Evolutionary conservation across 2,888 invertebrate species (phyloP).

Genomic region (Phortica okadai): DNA sequence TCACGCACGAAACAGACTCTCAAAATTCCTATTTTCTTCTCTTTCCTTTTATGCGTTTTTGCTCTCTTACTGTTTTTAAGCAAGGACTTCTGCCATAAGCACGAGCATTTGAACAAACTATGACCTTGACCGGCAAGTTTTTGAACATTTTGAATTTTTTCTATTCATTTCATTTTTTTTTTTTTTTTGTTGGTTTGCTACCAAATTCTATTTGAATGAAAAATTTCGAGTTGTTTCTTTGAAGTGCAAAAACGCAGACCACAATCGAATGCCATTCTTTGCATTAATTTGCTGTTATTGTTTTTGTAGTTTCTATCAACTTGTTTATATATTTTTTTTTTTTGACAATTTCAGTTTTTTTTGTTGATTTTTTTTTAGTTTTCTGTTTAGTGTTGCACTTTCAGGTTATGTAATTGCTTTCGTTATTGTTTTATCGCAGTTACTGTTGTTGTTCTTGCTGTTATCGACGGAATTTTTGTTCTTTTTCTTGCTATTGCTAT

Average conservation of each 20-base stretch:
- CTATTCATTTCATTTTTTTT: neutral
- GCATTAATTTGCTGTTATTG: slow-evolving; percentile 66
- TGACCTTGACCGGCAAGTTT: slow-evolving; percentile 4
- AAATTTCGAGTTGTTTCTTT: neutral
- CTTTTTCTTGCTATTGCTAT: neutral
- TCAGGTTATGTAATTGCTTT: slow-evolving; percentile 33
- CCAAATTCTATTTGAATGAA: neutral
- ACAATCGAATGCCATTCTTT: slow-evolving; percentile 51
- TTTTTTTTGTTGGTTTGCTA: neutral
- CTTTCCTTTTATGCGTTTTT: too few relatives aligned
- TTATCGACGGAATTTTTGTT: neutral
- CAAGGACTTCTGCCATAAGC: neutral
- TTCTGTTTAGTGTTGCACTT: slow-evolving; percentile 18
- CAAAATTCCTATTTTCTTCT: too few relatives aligned
- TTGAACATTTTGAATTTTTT: neutral
- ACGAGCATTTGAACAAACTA: neutral
- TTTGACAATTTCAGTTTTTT: neutral
- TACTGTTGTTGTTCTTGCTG: neutral
- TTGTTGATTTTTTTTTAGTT: neutral
- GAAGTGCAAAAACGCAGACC: slow-evolving; percentile 17
- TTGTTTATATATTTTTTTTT: slow-evolving; percentile 2
- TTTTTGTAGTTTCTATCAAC: slow-evolving; percentile 32
- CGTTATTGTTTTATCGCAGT: slow-evolving; percentile 25
- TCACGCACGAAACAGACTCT: too few relatives aligned
- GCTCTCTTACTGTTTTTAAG: too few relatives aligned